Base-by-base conservation (phyloP, 37 sponge, comb jelly and placozoan species). In the Ephydatia muelleri region DNA sequence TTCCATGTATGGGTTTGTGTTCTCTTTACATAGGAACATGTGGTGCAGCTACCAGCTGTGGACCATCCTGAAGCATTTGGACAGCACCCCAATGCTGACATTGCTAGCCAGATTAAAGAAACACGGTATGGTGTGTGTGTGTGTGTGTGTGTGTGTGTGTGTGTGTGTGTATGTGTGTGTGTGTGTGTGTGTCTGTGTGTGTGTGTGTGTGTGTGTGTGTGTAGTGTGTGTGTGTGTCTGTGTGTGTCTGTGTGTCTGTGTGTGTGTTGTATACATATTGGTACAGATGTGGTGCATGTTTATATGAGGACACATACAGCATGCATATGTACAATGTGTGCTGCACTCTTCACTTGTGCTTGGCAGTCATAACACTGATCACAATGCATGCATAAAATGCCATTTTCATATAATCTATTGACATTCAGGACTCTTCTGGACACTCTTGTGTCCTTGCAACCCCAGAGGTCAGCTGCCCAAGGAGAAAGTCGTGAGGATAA, bases 51-150 rank as follows among this genome's bases (percentile, higher is more conserved):
- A 49, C 99, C 99, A 12, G 87, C 68, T 77, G 89, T 92, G 75
- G 99, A 99, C 80, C 93, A 93, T 68, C 99, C 99, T 48, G 99
- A 97, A 67, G 99, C 96, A 0, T 99, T 99, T 77, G 99, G 99
- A 13, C 99, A 99, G 84, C 99, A 99, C 84, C 87, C 97, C 82
- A 99, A 99, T 83, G 99, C 99, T 30, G 99, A 99, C 79, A 99
- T 99, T 71, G 95, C 99, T 77, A 95, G 96, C 47, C 99, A 99
- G 87, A 99, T 99, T 80, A 93, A 90, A 67, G 99, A 99, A 77
- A 99, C 99, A n/a, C 84, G 95, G 95, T 95, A 27, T 12, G 72
- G 29, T 38, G 5, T 30, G 31, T 33, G 75, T 73, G 23, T 30
- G 28, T 27, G 75, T 81, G 71, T 43, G 71, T 70, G 72, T 30